These are phyloP conservation scores for Tholera decimalis DNA, from an alignment of 2,888 invertebrate species.

Conservation along the genomic window DNA sequence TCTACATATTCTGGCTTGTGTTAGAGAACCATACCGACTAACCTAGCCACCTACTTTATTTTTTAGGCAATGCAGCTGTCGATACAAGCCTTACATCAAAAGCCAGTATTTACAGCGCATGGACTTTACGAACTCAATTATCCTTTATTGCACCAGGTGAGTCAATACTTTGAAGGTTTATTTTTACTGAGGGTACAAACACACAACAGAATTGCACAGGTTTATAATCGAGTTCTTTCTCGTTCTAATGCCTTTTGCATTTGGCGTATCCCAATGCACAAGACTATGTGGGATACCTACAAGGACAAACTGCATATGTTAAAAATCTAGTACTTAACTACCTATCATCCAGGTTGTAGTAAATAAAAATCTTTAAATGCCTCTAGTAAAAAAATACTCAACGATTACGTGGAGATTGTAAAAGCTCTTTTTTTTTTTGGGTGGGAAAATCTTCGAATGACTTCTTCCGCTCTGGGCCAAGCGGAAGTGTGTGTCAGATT, in stretches of 20 bases:
- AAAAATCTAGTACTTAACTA: neutral
- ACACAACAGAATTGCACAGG: neutral
- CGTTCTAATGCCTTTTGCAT: neutral
- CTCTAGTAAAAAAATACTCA: no score
- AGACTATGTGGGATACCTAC: no score
- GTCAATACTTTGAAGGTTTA: neutral
- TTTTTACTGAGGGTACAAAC: neutral
- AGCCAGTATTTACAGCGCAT: constrained; percentile 73
- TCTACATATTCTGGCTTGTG: no score
- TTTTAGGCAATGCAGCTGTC: constrained; percentile 80
- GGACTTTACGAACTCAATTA: constrained; percentile 77
- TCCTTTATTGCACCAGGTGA: constrained; percentile 74
- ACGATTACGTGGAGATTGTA: no score
- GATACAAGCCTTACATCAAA: constrained; percentile 78
- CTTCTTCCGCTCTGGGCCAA: no score
- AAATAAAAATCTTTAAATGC: no score
- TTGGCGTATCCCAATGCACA: neutral
- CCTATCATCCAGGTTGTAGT: no score
- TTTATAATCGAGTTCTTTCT: neutral
- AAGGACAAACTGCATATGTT: neutral
- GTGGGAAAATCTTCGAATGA: no score
- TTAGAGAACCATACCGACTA: no score
- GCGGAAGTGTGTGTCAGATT: no score
- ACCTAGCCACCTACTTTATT: neutral
- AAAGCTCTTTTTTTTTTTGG: no score